phyloP scores from a whole-genome alignment of 2,888 invertebrate genomes.

The Exocentrus adspersus region DNA sequence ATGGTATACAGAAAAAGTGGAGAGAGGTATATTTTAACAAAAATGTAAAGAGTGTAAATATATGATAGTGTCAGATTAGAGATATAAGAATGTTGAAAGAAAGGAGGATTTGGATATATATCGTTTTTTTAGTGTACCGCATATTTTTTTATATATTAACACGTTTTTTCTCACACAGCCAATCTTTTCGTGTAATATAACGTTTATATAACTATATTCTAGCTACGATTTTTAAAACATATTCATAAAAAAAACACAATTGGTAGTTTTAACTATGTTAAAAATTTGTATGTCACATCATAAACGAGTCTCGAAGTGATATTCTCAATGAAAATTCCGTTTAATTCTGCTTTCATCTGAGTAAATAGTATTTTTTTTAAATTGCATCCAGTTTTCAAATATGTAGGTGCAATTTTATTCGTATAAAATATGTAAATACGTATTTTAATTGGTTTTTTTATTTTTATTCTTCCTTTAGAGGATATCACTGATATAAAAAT shows the following conservation, averaged over 20 bases:
- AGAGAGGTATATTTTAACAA: slow-evolving; percentile 50
- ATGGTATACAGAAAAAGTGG: slow-evolving; percentile 44
- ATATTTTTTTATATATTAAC: slow-evolving; percentile 49
- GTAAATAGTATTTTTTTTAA: no score
- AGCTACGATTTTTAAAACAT: slow-evolving; percentile 47
- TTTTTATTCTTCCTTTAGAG: not conserved
- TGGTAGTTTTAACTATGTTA: slow-evolving; percentile 22
- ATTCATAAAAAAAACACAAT: slow-evolving; percentile 41
- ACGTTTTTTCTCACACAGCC: slow-evolving; percentile 48
- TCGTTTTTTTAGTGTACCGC: slow-evolving; percentile 46
- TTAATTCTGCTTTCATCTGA: no score
- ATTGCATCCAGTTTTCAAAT: no score
- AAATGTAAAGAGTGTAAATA: slow-evolving; percentile 48
- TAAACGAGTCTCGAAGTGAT: not conserved
- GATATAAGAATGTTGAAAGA: slow-evolving; percentile 52
- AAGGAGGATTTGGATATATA: slow-evolving; percentile 47
- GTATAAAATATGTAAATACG: no score
- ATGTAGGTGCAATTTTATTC: no score
- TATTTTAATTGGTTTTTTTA: no score
- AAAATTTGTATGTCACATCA: slow-evolving; percentile 19
- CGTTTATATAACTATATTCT: slow-evolving; percentile 49
- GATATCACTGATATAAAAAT: not conserved
- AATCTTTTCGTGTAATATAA: slow-evolving; percentile 51
- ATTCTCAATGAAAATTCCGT: no score
- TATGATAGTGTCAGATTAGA: slow-evolving; percentile 52